Evolutionary conservation across 2,113 vertebrate species (phyloP), one percentile per base, ranked within the genome.

Genomic region (Hippocampus guttulatus): DNA sequence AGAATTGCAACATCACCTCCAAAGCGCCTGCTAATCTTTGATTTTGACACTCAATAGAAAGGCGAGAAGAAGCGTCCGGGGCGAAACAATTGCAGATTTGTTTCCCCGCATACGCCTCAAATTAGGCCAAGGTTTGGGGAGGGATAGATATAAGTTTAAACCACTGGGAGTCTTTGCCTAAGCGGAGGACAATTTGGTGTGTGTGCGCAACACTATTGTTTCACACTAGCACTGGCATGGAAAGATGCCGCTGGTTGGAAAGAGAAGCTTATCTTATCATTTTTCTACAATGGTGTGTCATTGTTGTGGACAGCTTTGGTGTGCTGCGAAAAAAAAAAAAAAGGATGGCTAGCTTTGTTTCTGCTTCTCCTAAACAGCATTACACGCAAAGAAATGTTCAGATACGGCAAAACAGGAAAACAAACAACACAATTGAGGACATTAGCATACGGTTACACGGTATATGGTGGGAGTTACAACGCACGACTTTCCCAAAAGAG

Each of bases 31-130:
- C 16, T 90, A 92, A 91, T 92, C 92, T 91, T 90, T 77, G 83
- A 90, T 89, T 90, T 87, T 89, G 82, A 90, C 80, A 87, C 72
- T 76, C 85, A 88, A 87, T 82, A 75, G 84, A 79, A 71, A 79
- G 73, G 41, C 73, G 80, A 83, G 74, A 81, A 83, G 82, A 81
- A 81, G 88, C 84, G 85, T 91, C 84, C 79, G 75, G 58, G 60
- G 67, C 30, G 61, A 79, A 87, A 91, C 88, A 92, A 92, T 89
- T 75, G 79, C 72, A 79, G 84, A 85, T 90, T 91, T 91, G 90
- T 88, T 87, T 81, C 71, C 33, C 73, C 68, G 85, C 87, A 41
- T 88, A 84, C 73, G 79, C 77, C 75, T 88, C 78, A 85, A 88
- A 88, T 90, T 86, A 84, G 88, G 88, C 89, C 89, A 86, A 69